Evolutionary conservation across 1,140 invertebrate genomes (phyloP).

Genomic region (Magallana angulata): DNA sequence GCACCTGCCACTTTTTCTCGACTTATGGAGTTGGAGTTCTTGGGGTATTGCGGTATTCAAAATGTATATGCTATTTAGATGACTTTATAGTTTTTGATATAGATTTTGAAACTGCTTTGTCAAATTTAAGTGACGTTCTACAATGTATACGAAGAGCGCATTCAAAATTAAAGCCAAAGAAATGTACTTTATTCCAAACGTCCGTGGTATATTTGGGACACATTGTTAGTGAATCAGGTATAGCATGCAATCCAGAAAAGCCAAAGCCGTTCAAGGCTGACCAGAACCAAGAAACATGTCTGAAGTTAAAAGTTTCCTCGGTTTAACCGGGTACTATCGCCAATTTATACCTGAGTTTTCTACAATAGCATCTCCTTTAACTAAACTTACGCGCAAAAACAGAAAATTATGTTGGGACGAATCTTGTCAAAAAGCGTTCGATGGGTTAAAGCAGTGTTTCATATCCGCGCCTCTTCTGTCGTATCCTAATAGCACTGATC

Average conservation of each 20-base stretch:
- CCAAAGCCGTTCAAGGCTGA: conserved; percentile 56
- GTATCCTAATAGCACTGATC: background rate
- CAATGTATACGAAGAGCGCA: conserved; percentile 34
- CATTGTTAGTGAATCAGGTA: conserved; percentile 55
- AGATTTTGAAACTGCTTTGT: conserved; percentile 38
- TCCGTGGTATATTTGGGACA: conserved; percentile 61
- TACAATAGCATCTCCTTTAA: background rate
- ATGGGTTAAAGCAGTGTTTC: background rate
- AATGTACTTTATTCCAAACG: conserved; percentile 77
- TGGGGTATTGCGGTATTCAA: conserved; percentile 47
- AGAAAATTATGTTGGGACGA: background rate
- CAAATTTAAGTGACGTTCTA: conserved; percentile 35
- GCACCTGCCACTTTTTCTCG: conserved; percentile 12
- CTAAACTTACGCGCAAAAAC: background rate
- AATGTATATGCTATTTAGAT: conserved; percentile 47
- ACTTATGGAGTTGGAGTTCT: conserved; percentile 48
- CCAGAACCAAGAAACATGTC: conserved; percentile 31
- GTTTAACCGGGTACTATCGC: conserved; percentile 1
- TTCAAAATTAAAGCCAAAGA: conserved; percentile 79
- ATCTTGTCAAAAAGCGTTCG: background rate
- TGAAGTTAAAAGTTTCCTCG: conserved; percentile 6
- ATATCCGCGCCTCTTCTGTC: background rate
- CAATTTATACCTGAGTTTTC: conserved; percentile 4
- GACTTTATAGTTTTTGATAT: background rate
- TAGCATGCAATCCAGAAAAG: conserved; percentile 62